A percentile compares a stretch with the other conserved stretches of the same genome.
phyloP scores from a whole-genome alignment of 1,140 invertebrate species.

The Trachymyrmex cornetzi region DNA sequence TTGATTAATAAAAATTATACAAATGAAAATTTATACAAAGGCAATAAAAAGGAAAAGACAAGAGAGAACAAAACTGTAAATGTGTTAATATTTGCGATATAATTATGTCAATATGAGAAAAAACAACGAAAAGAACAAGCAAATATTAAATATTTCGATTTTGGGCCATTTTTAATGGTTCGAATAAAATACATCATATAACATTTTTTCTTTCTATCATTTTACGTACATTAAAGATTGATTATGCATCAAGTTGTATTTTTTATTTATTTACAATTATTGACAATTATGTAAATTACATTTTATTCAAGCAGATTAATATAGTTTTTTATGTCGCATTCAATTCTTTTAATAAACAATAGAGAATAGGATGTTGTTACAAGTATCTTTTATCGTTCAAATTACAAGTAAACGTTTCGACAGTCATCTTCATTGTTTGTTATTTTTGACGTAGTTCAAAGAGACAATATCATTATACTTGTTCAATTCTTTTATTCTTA shows the following conservation, averaged over 20 bases:
- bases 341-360: not conserved
- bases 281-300: not conserved
- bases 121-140: not conserved
- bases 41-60: not conserved
- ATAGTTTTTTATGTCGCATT: not conserved
- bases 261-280: not conserved
- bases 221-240: not conserved
- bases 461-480: no score
- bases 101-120: not conserved
- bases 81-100: not conserved
- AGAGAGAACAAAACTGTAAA: not conserved
- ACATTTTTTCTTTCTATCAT: not conserved
- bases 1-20: constrained; percentile 9
- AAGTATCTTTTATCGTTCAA: no score
- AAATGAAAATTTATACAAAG: not conserved
- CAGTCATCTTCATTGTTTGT: no score
- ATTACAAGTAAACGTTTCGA: no score
- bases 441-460: no score
- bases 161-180: not conserved
- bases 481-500: not conserved
- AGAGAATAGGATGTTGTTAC: no score
- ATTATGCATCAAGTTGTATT: not conserved
- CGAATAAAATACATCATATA: not conserved
- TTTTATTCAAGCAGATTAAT: not conserved
- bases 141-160: not conserved